Conservation (phyloP, 1,140 invertebrate genomes). For the Asobara japonica region DNA sequence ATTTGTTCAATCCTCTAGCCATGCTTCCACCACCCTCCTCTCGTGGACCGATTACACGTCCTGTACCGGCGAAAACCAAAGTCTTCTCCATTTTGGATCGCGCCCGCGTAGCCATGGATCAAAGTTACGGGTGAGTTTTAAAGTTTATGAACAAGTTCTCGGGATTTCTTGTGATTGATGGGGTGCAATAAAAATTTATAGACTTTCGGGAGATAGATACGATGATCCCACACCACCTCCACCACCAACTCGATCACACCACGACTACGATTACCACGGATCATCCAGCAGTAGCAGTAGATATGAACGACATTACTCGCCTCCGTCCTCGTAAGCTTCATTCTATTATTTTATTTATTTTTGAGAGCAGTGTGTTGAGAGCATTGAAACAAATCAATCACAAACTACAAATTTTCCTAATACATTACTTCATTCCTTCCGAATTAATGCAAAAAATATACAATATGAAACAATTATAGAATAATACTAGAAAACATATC, state of each 20-base stretch:
- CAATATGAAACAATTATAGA: too few species aligned
- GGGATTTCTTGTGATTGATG: background rate
- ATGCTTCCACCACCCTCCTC: constrained; percentile 59
- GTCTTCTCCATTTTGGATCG: constrained; percentile 85
- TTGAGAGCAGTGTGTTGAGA: too few species aligned
- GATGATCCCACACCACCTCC: constrained; percentile 45
- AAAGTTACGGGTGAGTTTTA: constrained; percentile 71
- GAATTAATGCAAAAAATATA: too few species aligned
- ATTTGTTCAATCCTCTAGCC: constrained; percentile 40
- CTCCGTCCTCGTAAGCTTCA: constrained; percentile 47
- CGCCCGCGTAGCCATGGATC: constrained; percentile 82
- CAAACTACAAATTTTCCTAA: too few species aligned
- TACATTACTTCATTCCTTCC: too few species aligned
- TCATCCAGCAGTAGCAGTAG: constrained; percentile 48
- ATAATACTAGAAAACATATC: too few species aligned
- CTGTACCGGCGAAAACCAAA: constrained; percentile 77
- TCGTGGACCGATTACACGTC: constrained; percentile 64
- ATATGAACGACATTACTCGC: constrained; percentile 55
- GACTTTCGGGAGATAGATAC: constrained; percentile 39
- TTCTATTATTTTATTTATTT: background rate
- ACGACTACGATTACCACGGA: constrained; percentile 55
- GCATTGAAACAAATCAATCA: too few species aligned
- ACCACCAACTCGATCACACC: constrained; percentile 49
- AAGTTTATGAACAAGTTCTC: background rate
- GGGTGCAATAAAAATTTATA: background rate